phyloP scores from a whole-genome alignment of 2,797 vertebrate genomes.

The Lophura swinhoii region DNA sequence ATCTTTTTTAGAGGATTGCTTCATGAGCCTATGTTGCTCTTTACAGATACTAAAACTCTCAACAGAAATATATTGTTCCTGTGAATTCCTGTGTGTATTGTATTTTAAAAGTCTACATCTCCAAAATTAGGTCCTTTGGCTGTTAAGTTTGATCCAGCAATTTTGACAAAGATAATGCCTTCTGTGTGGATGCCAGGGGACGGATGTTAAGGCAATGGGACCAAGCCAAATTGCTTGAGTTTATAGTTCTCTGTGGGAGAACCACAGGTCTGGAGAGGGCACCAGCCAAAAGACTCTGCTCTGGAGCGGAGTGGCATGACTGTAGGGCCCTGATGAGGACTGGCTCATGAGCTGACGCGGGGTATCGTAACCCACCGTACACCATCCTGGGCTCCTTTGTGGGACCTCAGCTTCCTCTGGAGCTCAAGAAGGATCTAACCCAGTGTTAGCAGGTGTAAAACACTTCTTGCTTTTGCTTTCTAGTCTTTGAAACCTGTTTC shows the following conservation, averaged over 20 bases:
- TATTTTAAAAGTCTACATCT: not conserved
- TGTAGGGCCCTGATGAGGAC: not conserved
- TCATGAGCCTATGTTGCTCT: not conserved
- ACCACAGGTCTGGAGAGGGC: not conserved
- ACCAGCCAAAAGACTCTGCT: not conserved
- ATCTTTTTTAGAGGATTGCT: not conserved
- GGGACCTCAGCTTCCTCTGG: not conserved
- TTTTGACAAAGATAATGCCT: not conserved
- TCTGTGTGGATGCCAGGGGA: not conserved
- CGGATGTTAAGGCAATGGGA: not conserved
- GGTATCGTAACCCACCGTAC: fast-evolving
- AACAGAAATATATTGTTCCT: not conserved
- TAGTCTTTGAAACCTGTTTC: not conserved
- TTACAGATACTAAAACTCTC: slow-evolving; percentile 16
- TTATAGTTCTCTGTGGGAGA: not conserved
- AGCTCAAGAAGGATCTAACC: not conserved
- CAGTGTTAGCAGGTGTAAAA: not conserved
- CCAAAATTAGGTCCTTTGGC: not conserved
- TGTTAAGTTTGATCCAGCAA: not conserved
- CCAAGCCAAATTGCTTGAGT: not conserved
- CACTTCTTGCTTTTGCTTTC: not conserved
- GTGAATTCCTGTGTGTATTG: not conserved
- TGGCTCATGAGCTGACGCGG: not conserved
- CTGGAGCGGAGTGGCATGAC: not conserved
- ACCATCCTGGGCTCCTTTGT: not conserved